phyloP scores from a whole-genome alignment of 64 coral and sea anemone genomes.

The Actinia equina region DNA sequence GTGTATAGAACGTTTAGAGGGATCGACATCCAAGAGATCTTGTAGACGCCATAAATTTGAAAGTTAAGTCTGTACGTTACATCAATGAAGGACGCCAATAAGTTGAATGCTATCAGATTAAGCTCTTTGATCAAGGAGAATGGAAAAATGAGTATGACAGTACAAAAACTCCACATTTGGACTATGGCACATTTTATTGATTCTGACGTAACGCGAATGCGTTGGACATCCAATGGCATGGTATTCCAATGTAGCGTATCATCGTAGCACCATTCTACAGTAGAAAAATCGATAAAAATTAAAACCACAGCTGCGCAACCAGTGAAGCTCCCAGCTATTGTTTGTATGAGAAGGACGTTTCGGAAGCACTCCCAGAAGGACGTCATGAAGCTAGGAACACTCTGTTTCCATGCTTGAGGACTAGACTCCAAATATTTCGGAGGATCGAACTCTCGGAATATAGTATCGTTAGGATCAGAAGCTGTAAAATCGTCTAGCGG shows the following conservation, averaged over 20 bases:
- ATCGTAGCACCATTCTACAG: conserved; percentile 52
- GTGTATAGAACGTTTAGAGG: conserved; percentile 54
- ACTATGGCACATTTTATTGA: conserved; percentile 75
- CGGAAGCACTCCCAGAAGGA: conserved; percentile 35
- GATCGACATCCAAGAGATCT: conserved; percentile 61
- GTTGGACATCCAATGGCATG: conserved; percentile 56
- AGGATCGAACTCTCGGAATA: conserved; percentile 75
- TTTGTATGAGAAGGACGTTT: conserved; percentile 50
- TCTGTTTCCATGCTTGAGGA: not conserved
- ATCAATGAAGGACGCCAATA: conserved; percentile 63
- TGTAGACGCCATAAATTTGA: conserved; percentile 76
- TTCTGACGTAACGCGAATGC: conserved; percentile 42
- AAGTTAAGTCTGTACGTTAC: conserved; percentile 53
- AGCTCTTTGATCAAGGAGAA: conserved; percentile 60
- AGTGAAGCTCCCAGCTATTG: conserved; percentile 22
- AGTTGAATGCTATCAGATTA: conserved; percentile 53
- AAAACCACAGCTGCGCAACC: conserved; percentile 35
- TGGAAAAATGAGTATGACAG: conserved; percentile 51
- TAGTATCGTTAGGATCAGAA: conserved; percentile 47
- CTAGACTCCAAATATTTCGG: not conserved
- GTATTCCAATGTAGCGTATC: conserved; percentile 50
- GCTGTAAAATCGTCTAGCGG: conserved; percentile 36
- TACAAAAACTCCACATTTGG: conserved; percentile 63
- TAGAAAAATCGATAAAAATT: conserved; percentile 49
- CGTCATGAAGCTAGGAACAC: not conserved